phyloP scores from a whole-genome alignment of 2,888 invertebrate genomes.

The Salticus scenicus region DNA sequence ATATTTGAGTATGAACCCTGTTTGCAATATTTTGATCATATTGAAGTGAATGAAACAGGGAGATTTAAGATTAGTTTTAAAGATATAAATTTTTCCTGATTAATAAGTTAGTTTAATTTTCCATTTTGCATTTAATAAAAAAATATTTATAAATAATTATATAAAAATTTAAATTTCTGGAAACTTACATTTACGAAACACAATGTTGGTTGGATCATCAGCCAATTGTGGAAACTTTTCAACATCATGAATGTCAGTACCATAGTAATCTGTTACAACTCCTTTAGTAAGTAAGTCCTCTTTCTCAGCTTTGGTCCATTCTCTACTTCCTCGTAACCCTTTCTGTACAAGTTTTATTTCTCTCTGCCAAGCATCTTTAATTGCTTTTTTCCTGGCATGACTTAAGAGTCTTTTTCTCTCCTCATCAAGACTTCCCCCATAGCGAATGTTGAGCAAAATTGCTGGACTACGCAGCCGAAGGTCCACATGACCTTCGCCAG shows the following conservation, averaged over 20 bases:
- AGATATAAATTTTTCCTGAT: too few relatives aligned
- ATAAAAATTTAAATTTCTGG: too few relatives aligned
- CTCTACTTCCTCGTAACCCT: conserved; percentile 78
- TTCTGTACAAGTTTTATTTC: conserved; percentile 84
- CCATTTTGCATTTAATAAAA: too few relatives aligned
- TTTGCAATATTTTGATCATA: too few relatives aligned
- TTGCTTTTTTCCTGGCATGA: conserved; percentile 88
- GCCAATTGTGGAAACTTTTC: conserved; percentile 92
- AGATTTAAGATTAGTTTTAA: too few relatives aligned
- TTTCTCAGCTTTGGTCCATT: conserved; percentile 94
- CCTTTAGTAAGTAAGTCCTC: conserved; percentile 92
- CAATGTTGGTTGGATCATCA: conserved; percentile 95
- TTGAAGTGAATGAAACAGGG: too few relatives aligned
- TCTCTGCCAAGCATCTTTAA: conserved; percentile 93
- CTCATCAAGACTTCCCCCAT: conserved; percentile 91
- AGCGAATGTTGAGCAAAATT: conserved; percentile 92
- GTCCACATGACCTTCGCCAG: conserved; percentile 77
- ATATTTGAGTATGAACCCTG: too few relatives aligned
- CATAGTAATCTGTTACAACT: conserved; percentile 92
- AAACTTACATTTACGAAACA: conserved; percentile 81
- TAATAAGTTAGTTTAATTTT: too few relatives aligned
- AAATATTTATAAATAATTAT: too few relatives aligned
- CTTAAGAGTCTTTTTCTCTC: conserved; percentile 90
- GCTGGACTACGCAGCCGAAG: conserved; percentile 91
- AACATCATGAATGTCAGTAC: conserved; percentile 91